Evolutionary conservation across 1,140 invertebrate genomes (phyloP).

Genomic region (Drosophila aff.): DNA sequence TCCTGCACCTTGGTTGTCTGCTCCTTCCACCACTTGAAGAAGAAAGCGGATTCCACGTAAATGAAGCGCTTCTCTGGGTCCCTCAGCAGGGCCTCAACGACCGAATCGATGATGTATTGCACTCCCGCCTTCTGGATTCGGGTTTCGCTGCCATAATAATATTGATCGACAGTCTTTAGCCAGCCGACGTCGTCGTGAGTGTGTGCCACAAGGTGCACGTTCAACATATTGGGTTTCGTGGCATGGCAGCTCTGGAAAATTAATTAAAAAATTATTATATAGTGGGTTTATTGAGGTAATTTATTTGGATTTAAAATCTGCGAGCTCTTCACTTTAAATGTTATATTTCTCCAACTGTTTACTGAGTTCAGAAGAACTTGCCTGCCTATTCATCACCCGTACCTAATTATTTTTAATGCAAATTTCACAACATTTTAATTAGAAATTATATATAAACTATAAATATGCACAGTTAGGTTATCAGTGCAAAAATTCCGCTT

Average conservation of each 20-base stretch:
- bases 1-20: conserved; percentile 88
- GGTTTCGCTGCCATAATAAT: conserved; percentile 86
- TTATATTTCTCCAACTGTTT: background rate
- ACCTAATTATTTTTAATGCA: background rate
- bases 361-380: background rate
- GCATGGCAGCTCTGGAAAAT: conserved; percentile 65
- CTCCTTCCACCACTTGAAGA: conserved; percentile 96
- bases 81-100: conserved; percentile 91
- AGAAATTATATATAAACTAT: background rate
- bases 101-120: conserved; percentile 96
- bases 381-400: background rate
- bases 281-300: no score
- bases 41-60: conserved; percentile 94
- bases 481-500: background rate
- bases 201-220: conserved; percentile 93
- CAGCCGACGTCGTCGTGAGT: conserved; percentile 97
- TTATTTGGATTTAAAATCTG: background rate
- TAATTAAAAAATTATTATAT: background rate
- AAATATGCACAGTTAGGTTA: background rate
- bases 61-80: conserved; percentile 90
- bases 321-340: background rate
- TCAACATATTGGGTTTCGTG: conserved; percentile 85
- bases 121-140: conserved; percentile 92
- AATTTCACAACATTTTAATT: background rate
- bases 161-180: conserved; percentile 95